Conservation (phyloP, 64 coral and sea anemone genomes). For the Cladopsammia gracilis region DNA sequence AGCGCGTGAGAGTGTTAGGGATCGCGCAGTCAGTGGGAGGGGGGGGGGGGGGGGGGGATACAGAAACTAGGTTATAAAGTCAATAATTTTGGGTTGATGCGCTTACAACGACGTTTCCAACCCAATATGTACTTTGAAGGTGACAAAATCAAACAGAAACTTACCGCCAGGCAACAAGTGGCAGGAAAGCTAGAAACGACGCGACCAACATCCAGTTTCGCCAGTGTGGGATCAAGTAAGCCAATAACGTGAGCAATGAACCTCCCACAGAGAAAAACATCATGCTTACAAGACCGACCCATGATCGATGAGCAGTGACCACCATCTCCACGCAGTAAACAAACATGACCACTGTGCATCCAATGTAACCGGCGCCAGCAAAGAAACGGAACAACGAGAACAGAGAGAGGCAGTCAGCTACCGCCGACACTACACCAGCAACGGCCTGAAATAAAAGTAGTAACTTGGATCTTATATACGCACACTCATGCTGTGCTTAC, state of each 20-base stretch:
- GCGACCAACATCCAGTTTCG: conserved; percentile 65
- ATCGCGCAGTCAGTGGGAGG: no score
- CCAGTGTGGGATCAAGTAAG: conserved; percentile 86
- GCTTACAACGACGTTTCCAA: no score
- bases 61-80: no score
- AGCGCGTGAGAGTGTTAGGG: no score
- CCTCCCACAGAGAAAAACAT: conserved; percentile 74
- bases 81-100: no score
- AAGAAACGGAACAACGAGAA: conserved; percentile 83
- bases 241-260: conserved; percentile 62
- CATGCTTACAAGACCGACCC: conserved; percentile 64
- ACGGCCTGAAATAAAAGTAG: not conserved
- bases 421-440: conserved; percentile 35
- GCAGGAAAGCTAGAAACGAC: conserved; percentile 49
- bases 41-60: no score
- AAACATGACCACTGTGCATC: conserved; percentile 72
- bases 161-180: conserved; percentile 83
- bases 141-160: not conserved
- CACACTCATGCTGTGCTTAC: no score
- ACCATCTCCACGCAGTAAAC: conserved; percentile 88
- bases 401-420: conserved; percentile 82
- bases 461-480: no score
- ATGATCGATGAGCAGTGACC: conserved; percentile 63
- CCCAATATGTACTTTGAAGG: no score
- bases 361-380: conserved; percentile 74